Percentiles rank a stretch among this genome's conserved stretches.
phyloP scores from a whole-genome alignment of 2,797 vertebrate genomes.

The Siniperca obscura region DNA sequence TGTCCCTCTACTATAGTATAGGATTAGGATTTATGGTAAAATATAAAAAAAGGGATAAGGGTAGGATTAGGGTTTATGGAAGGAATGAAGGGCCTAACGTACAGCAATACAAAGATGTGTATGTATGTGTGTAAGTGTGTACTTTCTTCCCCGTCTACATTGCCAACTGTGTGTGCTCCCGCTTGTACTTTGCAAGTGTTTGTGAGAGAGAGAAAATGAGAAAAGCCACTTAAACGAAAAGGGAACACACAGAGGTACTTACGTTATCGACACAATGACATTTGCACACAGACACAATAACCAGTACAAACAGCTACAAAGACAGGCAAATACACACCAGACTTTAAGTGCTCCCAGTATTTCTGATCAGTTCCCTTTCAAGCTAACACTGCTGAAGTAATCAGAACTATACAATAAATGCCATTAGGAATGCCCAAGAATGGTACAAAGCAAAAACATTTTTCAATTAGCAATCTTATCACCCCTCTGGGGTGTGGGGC shows the following conservation, averaged over 20 bases:
- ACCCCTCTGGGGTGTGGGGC: slow-evolving; percentile 35
- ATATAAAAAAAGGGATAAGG: slow-evolving; percentile 5
- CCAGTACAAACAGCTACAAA: neutral
- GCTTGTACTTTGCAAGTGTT: slow-evolving; percentile 7
- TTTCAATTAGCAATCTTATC: slow-evolving; percentile 68
- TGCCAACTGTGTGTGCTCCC: neutral
- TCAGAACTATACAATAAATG: slow-evolving; percentile 39
- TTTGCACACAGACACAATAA: slow-evolving; percentile 11
- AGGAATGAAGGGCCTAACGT: neutral
- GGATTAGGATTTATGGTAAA: slow-evolving; percentile 29
- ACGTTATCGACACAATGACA: slow-evolving; percentile 25
- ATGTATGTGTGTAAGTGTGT: neutral
- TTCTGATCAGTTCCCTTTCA: slow-evolving; percentile 28
- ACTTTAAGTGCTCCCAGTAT: slow-evolving; percentile 8
- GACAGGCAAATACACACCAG: neutral
- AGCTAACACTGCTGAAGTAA: slow-evolving; percentile 50
- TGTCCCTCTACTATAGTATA: slow-evolving; percentile 1
- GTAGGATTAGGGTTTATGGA: slow-evolving; percentile 9
- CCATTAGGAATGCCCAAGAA: slow-evolving; percentile 42
- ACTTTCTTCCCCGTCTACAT: neutral
- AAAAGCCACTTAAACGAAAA: slow-evolving; percentile 40
- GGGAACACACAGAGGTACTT: slow-evolving; percentile 15
- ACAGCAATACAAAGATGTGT: slow-evolving; percentile 8
- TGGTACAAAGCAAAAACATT: slow-evolving; percentile 40
- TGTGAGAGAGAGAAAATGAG: slow-evolving; percentile 3